These are phyloP conservation scores for Ophion costatus DNA, from an alignment of 2,888 invertebrate genomes.

Conservation along the genomic window DNA sequence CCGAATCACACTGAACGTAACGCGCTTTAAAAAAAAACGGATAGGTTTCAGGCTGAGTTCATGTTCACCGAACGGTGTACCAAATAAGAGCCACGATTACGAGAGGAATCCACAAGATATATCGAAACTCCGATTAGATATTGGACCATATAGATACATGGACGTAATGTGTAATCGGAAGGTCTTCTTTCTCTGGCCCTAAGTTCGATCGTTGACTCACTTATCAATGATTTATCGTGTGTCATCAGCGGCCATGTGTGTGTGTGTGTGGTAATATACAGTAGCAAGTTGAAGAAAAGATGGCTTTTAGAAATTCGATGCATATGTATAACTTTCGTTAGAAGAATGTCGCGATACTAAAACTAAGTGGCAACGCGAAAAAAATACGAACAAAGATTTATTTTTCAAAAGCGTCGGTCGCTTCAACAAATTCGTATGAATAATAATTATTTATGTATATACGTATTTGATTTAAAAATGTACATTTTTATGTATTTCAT, in stretches of 20 bases:
- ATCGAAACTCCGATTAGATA: slow-evolving; percentile 16
- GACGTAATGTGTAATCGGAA: not conserved
- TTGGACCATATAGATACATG: not conserved
- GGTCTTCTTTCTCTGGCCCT: not conserved
- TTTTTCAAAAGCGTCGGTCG: no score
- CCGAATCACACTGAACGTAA: not conserved
- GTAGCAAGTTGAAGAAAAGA: no score
- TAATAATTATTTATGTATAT: no score
- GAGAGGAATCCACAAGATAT: not conserved
- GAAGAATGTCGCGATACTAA: no score
- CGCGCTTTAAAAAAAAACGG: not conserved
- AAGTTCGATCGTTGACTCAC: not conserved
- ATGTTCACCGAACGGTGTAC: not conserved
- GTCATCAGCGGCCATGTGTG: not conserved
- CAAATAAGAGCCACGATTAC: not conserved
- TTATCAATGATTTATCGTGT: not conserved
- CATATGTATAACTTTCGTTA: no score
- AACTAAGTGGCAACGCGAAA: no score
- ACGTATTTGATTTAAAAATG: no score
- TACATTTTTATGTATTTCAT: no score
- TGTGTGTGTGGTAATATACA: no score
- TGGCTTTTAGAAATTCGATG: no score
- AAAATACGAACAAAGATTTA: no score
- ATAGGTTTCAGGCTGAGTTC: not conserved
- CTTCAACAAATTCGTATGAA: no score